Evolutionary conservation across 2,113 vertebrate species (phyloP).

Genomic region (Prietella phreatophila): DNA sequence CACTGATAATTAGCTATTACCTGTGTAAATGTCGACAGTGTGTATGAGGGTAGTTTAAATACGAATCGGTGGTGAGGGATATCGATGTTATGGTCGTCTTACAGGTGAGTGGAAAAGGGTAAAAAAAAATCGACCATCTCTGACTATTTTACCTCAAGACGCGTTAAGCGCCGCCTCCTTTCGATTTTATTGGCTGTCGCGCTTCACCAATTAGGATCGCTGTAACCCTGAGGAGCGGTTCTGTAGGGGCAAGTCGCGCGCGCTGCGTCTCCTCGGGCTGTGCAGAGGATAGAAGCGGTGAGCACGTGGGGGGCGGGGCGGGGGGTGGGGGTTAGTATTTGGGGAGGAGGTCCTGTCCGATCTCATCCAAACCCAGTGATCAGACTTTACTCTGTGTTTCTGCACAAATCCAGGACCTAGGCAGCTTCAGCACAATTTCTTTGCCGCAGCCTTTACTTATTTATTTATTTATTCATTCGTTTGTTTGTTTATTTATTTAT

Average conservation of each 20-base stretch:
- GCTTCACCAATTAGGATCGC: neutral
- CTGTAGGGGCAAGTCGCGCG: neutral
- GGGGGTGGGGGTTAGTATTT: too few species aligned
- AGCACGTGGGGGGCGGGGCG: too few species aligned
- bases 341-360: neutral
- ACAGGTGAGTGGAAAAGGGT: neutral
- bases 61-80: neutral
- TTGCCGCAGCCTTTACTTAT: neutral
- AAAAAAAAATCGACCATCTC: neutral
- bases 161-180: conserved; percentile 5
- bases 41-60: neutral
- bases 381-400: conserved; percentile 1
- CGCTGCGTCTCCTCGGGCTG: neutral
- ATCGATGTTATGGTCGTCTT: neutral
- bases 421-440: conserved; percentile 13
- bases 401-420: conserved; percentile 5
- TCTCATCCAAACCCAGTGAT: neutral
- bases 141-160: neutral
- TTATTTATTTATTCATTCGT: neutral
- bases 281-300: neutral
- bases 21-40: neutral
- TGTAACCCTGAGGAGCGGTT: neutral
- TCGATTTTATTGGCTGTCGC: conserved; percentile 8
- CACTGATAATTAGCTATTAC: neutral
- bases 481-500: too few species aligned